phyloP scores from a whole-genome alignment of 2,888 invertebrate genomes.

The Thalpophila matura region DNA sequence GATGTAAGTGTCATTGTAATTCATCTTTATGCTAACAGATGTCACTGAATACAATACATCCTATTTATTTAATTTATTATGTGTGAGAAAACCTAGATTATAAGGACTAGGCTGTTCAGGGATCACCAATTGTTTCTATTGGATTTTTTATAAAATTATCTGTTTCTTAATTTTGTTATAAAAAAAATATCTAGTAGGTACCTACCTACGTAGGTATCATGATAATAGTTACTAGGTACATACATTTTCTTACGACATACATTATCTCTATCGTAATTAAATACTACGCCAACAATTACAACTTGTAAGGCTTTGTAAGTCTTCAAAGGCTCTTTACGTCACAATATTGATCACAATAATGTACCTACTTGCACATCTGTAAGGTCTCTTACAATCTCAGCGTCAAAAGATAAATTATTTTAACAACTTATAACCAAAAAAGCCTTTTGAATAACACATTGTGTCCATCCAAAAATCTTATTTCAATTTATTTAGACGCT shows the following conservation, averaged over 20 bases:
- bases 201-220: not conserved
- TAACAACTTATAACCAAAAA: constrained; percentile 10
- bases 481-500: not conserved
- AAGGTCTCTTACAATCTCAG: not conserved
- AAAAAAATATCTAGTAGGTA: no score
- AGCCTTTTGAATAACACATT: not conserved
- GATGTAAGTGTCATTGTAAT: rapidly evolving
- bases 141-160: no score
- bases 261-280: constrained; percentile 25
- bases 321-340: constrained; percentile 41
- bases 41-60: constrained; percentile 7
- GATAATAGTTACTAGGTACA: not conserved
- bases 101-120: no score
- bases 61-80: no score
- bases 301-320: constrained; percentile 39
- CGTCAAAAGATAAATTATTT: not conserved
- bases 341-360: constrained; percentile 45
- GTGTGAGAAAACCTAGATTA: not conserved
- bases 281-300: not conserved
- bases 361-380: not conserved
- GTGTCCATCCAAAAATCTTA: not conserved
- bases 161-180: no score
- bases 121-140: no score
- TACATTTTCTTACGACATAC: no score
- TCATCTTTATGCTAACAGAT: not conserved